Conservation (phyloP, 2,113 vertebrate genomes). For the Erythrolamprus reginae region DNA sequence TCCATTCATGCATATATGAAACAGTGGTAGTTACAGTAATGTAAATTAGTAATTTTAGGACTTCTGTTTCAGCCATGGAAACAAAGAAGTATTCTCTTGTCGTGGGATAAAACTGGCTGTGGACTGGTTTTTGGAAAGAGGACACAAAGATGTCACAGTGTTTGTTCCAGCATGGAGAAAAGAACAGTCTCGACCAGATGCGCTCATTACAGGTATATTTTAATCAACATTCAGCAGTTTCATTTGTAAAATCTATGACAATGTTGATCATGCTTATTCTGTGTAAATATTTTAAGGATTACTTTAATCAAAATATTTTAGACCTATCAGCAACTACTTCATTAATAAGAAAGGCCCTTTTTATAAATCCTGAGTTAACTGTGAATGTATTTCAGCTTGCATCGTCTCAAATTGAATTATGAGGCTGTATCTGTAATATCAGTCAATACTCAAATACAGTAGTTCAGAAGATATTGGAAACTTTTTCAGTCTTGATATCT, state of each 20-base stretch:
- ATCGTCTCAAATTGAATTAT: not conserved
- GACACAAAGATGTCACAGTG: conserved; percentile 92
- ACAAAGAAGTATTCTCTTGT: conserved; percentile 98
- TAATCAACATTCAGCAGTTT: not conserved
- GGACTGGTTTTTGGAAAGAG: conserved; percentile 94
- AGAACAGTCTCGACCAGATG: conserved; percentile 93
- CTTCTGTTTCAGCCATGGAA: conserved; percentile 86
- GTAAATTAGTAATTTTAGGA: conserved; percentile 16
- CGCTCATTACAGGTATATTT: conserved; percentile 87
- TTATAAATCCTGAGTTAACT: not conserved
- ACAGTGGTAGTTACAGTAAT: conserved; percentile 4
- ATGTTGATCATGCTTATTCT: not conserved
- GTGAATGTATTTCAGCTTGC: not conserved
- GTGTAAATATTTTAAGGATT: not conserved
- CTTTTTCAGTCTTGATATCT: not conserved
- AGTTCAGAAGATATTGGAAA: not conserved
- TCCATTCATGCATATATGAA: not conserved
- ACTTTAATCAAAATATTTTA: not conserved
- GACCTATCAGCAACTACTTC: not conserved
- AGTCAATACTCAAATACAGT: not conserved
- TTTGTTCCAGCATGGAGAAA: conserved; percentile 98
- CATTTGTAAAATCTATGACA: not conserved
- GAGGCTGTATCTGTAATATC: not conserved
- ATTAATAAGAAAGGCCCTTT: not conserved
- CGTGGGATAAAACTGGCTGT: conserved; percentile 95